Base-by-base conservation (phyloP, 37 sponge, comb jelly and placozoan genomes). In the Corticium candelabrum region DNA sequence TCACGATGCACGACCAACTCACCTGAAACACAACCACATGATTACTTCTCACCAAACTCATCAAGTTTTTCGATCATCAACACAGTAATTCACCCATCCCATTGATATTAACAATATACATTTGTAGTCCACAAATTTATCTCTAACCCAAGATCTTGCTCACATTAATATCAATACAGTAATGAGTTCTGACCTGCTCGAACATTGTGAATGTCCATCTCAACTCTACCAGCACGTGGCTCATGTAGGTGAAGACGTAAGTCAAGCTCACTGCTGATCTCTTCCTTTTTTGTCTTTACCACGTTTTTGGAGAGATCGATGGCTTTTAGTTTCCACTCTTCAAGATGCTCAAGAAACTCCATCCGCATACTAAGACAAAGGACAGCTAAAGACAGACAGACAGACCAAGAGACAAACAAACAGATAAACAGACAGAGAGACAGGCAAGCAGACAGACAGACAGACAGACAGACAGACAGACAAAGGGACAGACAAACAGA, bases 221-320 rank as follows among this genome's bases (percentile, higher is more conserved):
- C 68, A 5, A 90, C 79, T 21, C 91, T 75, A n/a, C 71, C 43
- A 1, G 84, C 82, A 38, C 94, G 81, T 72, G 90, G 88, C 32
- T 83, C 77, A 72, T 93, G 94, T 1, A 93, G 83, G 81, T 93
- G 94, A 35, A 85, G 79, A 57, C 91, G 77, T 73, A 93, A 82
- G 35, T 93, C 94, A 36, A 93, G 74, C 62, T 93, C 94, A 1
- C 82, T 82, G 31, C 37, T 75, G 3, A 86, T 56, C 70, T 93
- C 94, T 40, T 93, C 90, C 3, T 68, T 35, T 84, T 85, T 11
- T 21, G 21, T 50, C 62, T 50, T 69, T 35, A 5, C 34, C 21
- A 85, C 86, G 74, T 77, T 81, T 36, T 32, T 50, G 30, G 79
- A 73, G 2, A 77, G 69, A 1, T 85, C 67, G 2, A 31, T 40